Evolutionary conservation across 2,888 invertebrate species (phyloP), one percentile per base, ranked within the genome.

Genomic region (Lasioglossum villosulum): DNA sequence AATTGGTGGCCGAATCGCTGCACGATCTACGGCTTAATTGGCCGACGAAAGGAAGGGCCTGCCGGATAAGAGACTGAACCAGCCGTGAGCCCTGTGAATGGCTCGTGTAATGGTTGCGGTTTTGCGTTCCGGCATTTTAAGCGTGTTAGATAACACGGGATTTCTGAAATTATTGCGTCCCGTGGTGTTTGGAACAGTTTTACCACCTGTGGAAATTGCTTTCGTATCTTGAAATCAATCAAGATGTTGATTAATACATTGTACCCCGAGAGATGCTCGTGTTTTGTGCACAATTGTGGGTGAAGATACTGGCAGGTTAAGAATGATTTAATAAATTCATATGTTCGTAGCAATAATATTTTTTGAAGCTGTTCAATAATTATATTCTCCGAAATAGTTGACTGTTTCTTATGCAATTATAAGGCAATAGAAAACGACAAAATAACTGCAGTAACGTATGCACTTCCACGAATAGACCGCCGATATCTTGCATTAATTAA

Each of bases 1-100:
- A 89, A 89, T 89, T 78, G 80, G 68, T 71, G 56, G 42, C 71
- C 63, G 45, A 27, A 34, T 70, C n/a, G 63, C 52, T 0, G 73
- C 70, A 30, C 79, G 88, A 83, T 82, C 80, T 75, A 66, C 73
- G 78, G 79, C 76, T 81, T 91, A 91, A 90, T 89, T 89, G 91
- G 82, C 82, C 82, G 83, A 84, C 80, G 80, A 89, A 86, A 89
- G 89, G 72, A 86, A 83, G 78, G 83, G 83, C 74, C 82, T 68
- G 75, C 63, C 59, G 45, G 82, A 80, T 75, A 80, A 72, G 74
- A 78, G 79, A 82, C 63, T 56, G 80, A 81, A 86, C 74, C 79
- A 73, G 78, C 75, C 80, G 82, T 78, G 68, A 80, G 68, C 48
- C 45, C 79, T 73, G 80, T n/a, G 82, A 88, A 83, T 34, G 75